Percentiles rank a stretch among this genome's conserved stretches.
Evolutionary conservation across 2,797 vertebrate genomes (phyloP).

Genomic region (Leptatherina wallacei): DNA sequence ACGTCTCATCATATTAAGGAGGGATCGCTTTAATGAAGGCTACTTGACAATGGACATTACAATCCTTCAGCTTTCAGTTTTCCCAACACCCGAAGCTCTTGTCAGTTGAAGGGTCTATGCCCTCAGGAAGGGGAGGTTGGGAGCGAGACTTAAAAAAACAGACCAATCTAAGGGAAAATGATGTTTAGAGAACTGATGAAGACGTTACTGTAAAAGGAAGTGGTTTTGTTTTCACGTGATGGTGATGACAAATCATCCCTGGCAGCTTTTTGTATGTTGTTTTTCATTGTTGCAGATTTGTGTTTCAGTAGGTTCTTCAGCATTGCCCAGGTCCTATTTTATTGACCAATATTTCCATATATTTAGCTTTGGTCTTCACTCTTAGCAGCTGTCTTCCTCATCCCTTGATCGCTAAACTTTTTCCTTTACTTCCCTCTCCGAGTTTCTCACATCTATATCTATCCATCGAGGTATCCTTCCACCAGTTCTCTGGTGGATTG

Average conservation of each 20-base stretch:
- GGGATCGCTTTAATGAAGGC: conserved; percentile 85
- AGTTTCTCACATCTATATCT: conserved; percentile 38
- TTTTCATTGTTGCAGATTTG: conserved; percentile 7
- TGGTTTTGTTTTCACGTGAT: conserved; percentile 16
- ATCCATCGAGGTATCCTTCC: conserved; percentile 20
- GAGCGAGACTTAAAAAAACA: conserved; percentile 68
- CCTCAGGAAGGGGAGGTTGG: conserved; percentile 77
- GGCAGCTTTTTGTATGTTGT: neutral
- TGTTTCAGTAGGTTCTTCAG: conserved; percentile 7
- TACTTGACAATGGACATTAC: conserved; percentile 85
- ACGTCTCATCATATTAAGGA: conserved; percentile 87
- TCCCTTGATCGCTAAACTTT: neutral
- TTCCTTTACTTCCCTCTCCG: conserved; percentile 14
- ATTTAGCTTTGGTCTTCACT: neutral
- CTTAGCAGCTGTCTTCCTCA: neutral
- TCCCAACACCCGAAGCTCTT: conserved; percentile 80
- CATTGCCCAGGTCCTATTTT: neutral
- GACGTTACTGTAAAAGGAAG: neutral
- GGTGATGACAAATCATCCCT: conserved; percentile 6
- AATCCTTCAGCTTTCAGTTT: conserved; percentile 8
- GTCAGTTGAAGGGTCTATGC: conserved; percentile 85
- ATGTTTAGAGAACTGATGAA: conserved; percentile 25
- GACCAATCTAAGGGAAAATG: neutral
- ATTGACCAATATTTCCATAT: neutral
- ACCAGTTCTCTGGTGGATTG: neutral